These are phyloP conservation scores for Temnopleurus reevesii DNA, from an alignment of 53 echinoderm and acorn worm genomes.

Conservation along the genomic window DNA sequence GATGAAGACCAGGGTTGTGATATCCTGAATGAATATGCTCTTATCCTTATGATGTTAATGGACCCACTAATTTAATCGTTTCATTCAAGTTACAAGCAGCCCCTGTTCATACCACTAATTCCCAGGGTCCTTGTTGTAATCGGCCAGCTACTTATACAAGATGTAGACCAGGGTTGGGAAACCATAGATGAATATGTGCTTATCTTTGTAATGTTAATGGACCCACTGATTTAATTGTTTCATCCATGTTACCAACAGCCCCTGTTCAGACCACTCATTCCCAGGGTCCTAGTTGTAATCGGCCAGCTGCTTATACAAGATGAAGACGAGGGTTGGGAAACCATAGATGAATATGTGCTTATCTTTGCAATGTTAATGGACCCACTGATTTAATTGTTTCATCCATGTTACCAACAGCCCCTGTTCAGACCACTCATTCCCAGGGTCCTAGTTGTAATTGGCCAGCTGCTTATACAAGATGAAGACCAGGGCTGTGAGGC, in stretches of 20 bases:
- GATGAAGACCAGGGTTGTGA: no score
- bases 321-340: slow-evolving; percentile 89
- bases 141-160: no score
- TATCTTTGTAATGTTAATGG: neutral
- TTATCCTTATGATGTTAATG: no score
- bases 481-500: slow-evolving; percentile 98
- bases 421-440: slow-evolving; percentile 91
- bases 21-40: no score
- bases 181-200: no score
- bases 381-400: neutral
- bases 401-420: slow-evolving; percentile 44
- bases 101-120: no score
- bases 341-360: no score
- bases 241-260: slow-evolving; percentile 46
- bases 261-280: slow-evolving; percentile 81
- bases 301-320: slow-evolving; percentile 66
- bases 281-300: slow-evolving; percentile 72
- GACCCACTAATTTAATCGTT: no score
- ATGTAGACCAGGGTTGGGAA: no score
- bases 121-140: no score
- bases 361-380: neutral
- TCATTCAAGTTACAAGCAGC: no score
- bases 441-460: slow-evolving; percentile 73
- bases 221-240: neutral
- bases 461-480: slow-evolving; percentile 73